Base-by-base conservation (phyloP, 2,888 invertebrate species). In the Polymixis flavicincta region DNA sequence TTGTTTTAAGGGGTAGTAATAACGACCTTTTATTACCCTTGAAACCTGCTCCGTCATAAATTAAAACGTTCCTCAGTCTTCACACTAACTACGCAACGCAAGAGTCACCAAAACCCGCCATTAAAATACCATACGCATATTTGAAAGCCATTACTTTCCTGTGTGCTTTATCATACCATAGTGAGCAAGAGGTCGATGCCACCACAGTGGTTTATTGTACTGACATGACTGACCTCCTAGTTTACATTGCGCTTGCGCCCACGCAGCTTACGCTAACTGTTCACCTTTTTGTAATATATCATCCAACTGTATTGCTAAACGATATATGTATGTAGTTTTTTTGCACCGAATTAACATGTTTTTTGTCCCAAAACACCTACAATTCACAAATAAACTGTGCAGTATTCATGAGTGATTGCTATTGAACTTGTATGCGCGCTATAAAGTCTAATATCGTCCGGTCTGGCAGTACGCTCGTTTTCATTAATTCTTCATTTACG, bases 251-350 rank as follows among this genome's bases (percentile, higher is more conserved):
- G 19, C 54, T 90, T 32, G 89, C 91, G 88, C 93, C 93, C 89
- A 93, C 93, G 89, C 92, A 78, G 80, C 60, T 28, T 73, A 81
- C 76, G 68, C 65, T 91, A 92, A 92, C 92, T 90, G 92, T 92
- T 87, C 75, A 89, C 83, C 89, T 91, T 92, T 90, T 89, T 79
- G 76, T 66, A 73, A 68, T 84, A 68, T 84, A 66, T 81, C 63
- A 80, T 78, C 76, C 57, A 83, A 84, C 82, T 82, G 80, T 72
- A 87, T 66, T 13, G 66, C 89, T 66, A 25, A 70, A 84, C 73
- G 81, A 52, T 79, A 69, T 52, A n/a, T n/a, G n/a, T n/a, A n/a
- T n/a, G n/a, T n/a, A 65, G 55, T 77, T 80, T 84, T 84, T 85
- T 85, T 70, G 42, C n/a, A 32, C 0, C 17, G 7, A 60, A 81